Evolutionary conservation across 2,113 vertebrate species (phyloP).

Genomic region (Myiagra hebetior): DNA sequence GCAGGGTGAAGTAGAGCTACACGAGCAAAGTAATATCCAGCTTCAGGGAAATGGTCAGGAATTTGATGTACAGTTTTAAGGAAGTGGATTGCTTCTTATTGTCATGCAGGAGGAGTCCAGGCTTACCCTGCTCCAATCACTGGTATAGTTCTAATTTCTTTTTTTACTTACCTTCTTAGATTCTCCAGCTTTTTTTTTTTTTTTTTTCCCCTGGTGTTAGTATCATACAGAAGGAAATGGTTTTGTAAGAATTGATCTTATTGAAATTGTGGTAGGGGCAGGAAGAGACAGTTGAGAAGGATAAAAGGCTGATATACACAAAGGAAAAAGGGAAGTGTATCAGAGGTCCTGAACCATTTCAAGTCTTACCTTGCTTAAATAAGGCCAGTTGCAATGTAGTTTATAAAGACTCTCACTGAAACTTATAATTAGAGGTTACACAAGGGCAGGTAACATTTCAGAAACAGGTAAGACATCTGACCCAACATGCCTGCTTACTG

Average conservation of each 20-base stretch:
- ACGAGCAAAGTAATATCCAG: not conserved
- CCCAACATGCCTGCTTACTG: not conserved
- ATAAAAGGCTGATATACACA: not conserved
- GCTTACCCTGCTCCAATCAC: not conserved
- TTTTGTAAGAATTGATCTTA: not conserved
- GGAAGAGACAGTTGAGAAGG: not conserved
- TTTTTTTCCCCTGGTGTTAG: not conserved
- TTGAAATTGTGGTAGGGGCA: not conserved
- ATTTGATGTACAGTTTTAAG: not conserved
- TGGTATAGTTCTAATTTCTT: not conserved
- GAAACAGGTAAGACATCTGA: slow-evolving; percentile 28
- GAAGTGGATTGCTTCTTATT: not conserved
- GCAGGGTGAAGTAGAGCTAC: not conserved
- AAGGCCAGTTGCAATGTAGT: not conserved
- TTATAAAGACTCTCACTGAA: slow-evolving; percentile 34
- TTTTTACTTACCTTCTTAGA: not conserved
- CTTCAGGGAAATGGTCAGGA: not conserved
- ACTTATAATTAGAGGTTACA: slow-evolving; percentile 52
- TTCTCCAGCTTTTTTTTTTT: not conserved
- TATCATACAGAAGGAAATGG: not conserved
- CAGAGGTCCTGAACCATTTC: not conserved
- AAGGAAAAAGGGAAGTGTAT: not conserved
- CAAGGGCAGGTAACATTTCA: slow-evolving; percentile 50
- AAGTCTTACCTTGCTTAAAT: not conserved
- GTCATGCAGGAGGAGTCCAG: not conserved